These are phyloP conservation scores for Falco cherrug DNA, from an alignment of 2,797 vertebrate species.

Conservation along the genomic window DNA sequence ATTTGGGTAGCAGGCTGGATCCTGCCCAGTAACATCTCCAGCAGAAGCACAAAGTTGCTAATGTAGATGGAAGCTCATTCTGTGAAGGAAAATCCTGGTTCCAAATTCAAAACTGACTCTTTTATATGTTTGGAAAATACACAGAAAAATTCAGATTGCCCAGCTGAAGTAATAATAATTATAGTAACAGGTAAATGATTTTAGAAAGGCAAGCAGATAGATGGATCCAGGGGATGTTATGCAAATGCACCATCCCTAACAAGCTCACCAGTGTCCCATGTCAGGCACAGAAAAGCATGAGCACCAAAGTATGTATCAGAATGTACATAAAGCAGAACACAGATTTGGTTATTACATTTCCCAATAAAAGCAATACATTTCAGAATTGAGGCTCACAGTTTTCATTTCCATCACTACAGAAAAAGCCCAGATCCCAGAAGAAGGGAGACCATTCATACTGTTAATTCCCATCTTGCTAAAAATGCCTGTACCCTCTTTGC, in stretches of 20 bases:
- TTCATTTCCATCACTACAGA: not conserved
- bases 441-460: not conserved
- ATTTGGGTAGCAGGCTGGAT: not conserved
- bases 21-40: not conserved
- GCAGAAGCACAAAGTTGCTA: not conserved
- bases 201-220: not conserved
- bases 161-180: not conserved
- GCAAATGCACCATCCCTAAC: not conserved
- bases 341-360: not conserved
- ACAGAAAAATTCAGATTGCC: not conserved
- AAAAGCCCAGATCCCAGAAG: not conserved
- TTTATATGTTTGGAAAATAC: not conserved
- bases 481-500: not conserved
- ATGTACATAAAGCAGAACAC: not conserved
- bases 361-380: not conserved
- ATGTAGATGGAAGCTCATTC: not conserved
- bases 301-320: not conserved
- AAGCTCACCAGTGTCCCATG: not conserved
- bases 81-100: not conserved
- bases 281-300: not conserved
- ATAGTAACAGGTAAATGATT: not conserved
- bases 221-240: not conserved
- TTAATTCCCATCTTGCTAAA: not conserved
- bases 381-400: not conserved
- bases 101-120: not conserved